phyloP scores from a whole-genome alignment of 1,140 invertebrate species.

The Sitophilus oryzae region DNA sequence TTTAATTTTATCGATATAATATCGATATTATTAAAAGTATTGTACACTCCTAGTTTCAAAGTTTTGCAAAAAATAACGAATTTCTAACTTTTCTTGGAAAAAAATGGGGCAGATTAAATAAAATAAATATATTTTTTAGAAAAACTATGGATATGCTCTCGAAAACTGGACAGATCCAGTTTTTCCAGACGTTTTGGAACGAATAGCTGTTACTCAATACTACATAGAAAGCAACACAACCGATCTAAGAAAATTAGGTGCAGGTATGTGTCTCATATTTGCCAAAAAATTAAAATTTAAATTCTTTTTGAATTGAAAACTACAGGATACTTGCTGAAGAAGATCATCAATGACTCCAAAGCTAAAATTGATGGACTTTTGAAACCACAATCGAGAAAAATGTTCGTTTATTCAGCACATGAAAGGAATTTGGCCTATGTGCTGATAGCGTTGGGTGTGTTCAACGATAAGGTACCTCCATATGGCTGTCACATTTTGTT shows the following conservation, averaged over 20 bases:
- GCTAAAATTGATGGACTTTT: slow-evolving; percentile 15
- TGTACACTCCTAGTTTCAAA: no score
- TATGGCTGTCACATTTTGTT: slow-evolving; percentile 29
- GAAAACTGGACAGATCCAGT: slow-evolving; percentile 2
- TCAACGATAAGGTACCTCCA: slow-evolving; percentile 21
- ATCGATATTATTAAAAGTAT: no score
- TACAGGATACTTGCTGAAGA: slow-evolving; percentile 12
- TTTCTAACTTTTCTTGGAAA: no score
- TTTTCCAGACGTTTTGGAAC: slow-evolving; percentile 6
- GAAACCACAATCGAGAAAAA: slow-evolving; percentile 13
- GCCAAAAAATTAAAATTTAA: background rate
- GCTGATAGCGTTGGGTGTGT: slow-evolving; percentile 22
- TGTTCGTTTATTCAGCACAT: slow-evolving; percentile 30
- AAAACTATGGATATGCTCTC: background rate
- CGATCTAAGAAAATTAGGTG: slow-evolving; percentile 4
- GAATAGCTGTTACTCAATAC: slow-evolving; percentile 6
- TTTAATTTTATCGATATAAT: no score
- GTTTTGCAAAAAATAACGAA: no score
- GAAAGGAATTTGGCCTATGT: slow-evolving; percentile 25
- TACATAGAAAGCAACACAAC: slow-evolving; percentile 11
- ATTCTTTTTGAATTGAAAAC: background rate
- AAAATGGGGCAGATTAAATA: no score
- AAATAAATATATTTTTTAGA: no score
- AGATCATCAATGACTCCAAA: slow-evolving; percentile 20
- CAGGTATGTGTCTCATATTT: background rate